Percentiles rank a stretch among this genome's conserved stretches.
Conservation (phyloP, 2,888 invertebrate species). For the Conchocele bisecta region DNA sequence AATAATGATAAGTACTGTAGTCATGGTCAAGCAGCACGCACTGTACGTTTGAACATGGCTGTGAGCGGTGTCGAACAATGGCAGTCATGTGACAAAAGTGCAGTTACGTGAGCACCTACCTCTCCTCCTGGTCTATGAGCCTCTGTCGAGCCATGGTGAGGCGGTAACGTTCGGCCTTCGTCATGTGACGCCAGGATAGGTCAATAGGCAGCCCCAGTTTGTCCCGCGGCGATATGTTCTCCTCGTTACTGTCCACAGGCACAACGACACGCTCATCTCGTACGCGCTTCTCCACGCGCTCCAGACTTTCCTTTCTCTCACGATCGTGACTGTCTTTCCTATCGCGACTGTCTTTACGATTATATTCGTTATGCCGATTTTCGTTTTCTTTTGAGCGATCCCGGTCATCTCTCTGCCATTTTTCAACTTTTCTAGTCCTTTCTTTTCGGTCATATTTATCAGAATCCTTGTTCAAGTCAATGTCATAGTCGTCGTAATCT, state of each 20-base stretch:
- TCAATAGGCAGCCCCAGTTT: conserved; percentile 60
- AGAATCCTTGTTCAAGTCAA: conserved; percentile 9
- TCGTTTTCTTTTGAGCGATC: too few species aligned
- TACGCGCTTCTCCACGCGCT: conserved; percentile 3
- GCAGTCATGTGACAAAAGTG: too few species aligned
- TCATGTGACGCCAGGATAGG: conserved; percentile 72
- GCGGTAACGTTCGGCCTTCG: conserved; percentile 61
- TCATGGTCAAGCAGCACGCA: too few species aligned
- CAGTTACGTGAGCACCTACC: conserved; percentile 53
- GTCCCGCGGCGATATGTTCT: conserved; percentile 52
- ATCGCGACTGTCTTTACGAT: conserved; percentile 39
- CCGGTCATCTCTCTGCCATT: conserved; percentile 37
- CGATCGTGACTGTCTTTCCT: conserved; percentile 23
- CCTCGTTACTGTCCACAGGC: conserved; percentile 33
- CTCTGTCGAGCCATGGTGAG: conserved; percentile 61
- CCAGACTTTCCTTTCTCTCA: not conserved
- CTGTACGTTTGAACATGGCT: too few species aligned
- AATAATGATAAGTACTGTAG: too few species aligned
- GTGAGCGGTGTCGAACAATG: too few species aligned
- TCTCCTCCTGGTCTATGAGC: conserved; percentile 57
- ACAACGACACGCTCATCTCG: conserved; percentile 28
- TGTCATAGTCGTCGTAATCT: conserved; percentile 14
- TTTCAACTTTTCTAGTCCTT: conserved; percentile 19
- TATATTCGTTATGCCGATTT: conserved; percentile 31
- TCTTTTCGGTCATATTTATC: conserved; percentile 16